Conservation (phyloP, 2,797 vertebrate species). For the Hipposideros larvatus region DNA sequence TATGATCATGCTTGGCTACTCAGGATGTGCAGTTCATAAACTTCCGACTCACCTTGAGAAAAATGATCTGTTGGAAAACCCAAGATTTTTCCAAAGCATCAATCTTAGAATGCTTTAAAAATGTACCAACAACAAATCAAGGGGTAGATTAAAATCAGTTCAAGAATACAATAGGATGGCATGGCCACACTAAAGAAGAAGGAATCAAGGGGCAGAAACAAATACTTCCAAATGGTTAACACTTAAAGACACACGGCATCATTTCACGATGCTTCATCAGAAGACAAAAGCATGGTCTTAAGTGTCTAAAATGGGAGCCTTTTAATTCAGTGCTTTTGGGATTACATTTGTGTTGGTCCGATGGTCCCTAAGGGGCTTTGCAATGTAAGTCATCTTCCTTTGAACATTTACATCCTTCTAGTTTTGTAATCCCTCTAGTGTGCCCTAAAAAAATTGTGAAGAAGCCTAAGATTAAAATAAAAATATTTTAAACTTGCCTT, state of each 20-base stretch:
- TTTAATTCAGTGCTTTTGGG: slow-evolving; percentile 43
- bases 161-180: slow-evolving; percentile 72
- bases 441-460: background rate
- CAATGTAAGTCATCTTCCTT: background rate
- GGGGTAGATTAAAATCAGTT: slow-evolving; percentile 77
- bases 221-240: slow-evolving; percentile 66
- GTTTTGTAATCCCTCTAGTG: background rate
- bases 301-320: background rate
- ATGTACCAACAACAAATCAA: slow-evolving; percentile 68
- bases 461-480: slow-evolving; percentile 15
- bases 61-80: slow-evolving; percentile 74
- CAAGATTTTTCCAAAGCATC: slow-evolving; percentile 81
- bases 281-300: background rate
- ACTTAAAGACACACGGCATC: slow-evolving; percentile 67
- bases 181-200: slow-evolving; percentile 67
- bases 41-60: slow-evolving; percentile 84
- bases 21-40: background rate
- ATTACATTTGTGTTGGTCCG: background rate
- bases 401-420: background rate
- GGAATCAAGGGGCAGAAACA: slow-evolving; percentile 69
- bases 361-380: background rate
- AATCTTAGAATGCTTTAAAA: slow-evolving; percentile 72
- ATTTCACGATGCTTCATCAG: background rate
- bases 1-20: background rate
- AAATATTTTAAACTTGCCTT: background rate